A percentile compares a stretch with the other conserved stretches of the same genome.
Evolutionary conservation across 2,797 vertebrate genomes (phyloP).

Genomic region (Pseudochirops corinnae): DNA sequence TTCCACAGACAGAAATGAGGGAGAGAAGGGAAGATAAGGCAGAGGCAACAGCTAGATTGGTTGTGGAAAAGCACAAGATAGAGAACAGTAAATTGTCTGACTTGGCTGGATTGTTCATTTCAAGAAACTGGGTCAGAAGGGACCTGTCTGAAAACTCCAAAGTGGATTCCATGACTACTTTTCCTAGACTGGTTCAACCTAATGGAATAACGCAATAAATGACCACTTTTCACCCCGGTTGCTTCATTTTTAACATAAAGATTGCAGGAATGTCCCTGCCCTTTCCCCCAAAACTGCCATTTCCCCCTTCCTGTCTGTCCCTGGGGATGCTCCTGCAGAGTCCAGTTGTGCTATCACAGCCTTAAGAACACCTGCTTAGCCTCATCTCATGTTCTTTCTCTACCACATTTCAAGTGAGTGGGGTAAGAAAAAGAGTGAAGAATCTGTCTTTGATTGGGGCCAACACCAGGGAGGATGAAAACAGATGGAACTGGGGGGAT

Average conservation of each 20-base stretch:
- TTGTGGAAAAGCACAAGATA: not conserved
- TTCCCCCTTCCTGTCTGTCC: conserved; percentile 24
- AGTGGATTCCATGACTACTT: not conserved
- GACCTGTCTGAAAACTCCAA: not conserved
- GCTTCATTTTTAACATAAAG: not conserved
- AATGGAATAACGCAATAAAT: not conserved
- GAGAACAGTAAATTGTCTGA: not conserved
- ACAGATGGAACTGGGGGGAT: not conserved
- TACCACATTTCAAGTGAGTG: not conserved
- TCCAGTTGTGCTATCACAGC: not conserved
- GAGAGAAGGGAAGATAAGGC: not conserved
- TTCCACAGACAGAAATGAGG: not conserved
- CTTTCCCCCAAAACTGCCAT: not conserved
- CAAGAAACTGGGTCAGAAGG: not conserved
- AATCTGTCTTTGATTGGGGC: not conserved
- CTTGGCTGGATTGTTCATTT: not conserved
- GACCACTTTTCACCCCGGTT: not conserved
- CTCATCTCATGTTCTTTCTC: not conserved
- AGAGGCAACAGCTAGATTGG: not conserved
- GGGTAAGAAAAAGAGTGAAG: not conserved
- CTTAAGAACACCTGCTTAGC: not conserved
- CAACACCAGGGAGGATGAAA: not conserved
- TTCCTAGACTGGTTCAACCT: too few relatives aligned
- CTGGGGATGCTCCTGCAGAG: not conserved
- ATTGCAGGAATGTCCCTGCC: not conserved